Conservation (phyloP, 2,113 vertebrate genomes). For the Aptenodytes patagonicus region DNA sequence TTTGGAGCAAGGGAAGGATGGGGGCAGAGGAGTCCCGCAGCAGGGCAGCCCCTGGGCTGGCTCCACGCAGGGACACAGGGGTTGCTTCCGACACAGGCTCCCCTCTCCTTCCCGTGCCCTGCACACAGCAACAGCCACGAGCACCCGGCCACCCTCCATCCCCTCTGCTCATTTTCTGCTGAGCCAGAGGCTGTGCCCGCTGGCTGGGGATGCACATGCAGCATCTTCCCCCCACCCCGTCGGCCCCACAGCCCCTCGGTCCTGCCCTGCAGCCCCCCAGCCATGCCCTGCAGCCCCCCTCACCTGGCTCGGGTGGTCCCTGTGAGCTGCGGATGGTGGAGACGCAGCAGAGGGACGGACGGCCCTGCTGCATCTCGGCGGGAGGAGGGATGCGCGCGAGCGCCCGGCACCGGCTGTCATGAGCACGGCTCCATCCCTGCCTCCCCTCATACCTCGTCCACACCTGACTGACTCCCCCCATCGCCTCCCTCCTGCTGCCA, state of each 20-base stretch:
- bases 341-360: constrained; percentile 50
- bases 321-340: constrained; percentile 36
- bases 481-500: neutral
- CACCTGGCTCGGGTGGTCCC: constrained; percentile 40
- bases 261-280: neutral
- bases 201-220: neutral
- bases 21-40: fast-evolving
- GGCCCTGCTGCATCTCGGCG: constrained; percentile 45
- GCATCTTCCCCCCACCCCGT: neutral
- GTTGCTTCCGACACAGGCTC: neutral
- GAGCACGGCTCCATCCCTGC: constrained; percentile 26
- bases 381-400: constrained; percentile 36
- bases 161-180: neutral
- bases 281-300: neutral
- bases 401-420: constrained; percentile 35
- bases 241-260: neutral
- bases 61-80: neutral
- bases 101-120: neutral
- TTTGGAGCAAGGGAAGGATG: neutral
- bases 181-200: neutral
- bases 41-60: neutral
- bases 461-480: constrained; percentile 22
- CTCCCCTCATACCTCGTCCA: constrained; percentile 39
- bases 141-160: neutral
- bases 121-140: neutral